Percentiles rank a stretch among this genome's conserved stretches.
These are phyloP conservation scores for Lacerta viridis DNA, from an alignment of 2,797 vertebrate species.

Conservation along the genomic window DNA sequence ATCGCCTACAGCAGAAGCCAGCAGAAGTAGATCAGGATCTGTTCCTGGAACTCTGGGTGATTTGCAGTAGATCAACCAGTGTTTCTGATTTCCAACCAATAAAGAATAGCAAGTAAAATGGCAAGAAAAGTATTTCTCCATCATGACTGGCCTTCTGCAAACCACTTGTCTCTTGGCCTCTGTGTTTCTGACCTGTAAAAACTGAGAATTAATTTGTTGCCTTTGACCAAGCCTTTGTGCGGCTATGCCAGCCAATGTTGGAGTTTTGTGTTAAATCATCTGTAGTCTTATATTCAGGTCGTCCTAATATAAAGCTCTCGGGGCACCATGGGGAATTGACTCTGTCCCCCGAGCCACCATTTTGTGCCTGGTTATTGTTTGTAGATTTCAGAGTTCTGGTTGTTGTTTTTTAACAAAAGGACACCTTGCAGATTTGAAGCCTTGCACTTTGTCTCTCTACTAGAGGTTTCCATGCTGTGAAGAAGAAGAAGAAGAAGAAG, in stretches of 20 bases:
- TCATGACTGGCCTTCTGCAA: not conserved
- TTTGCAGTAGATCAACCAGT: no score
- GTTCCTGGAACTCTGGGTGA: not conserved
- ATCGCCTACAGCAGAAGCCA: not conserved
- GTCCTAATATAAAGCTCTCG: no score
- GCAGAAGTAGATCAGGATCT: not conserved
- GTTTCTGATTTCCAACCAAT: not conserved
- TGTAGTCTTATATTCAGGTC: no score
- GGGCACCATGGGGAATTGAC: not conserved
- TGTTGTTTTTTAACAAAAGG: no score
- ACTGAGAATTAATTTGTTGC: no score
- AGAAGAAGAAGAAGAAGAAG: no score
- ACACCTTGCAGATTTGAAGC: no score
- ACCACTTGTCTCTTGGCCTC: not conserved
- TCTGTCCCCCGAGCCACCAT: not conserved
- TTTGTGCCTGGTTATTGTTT: not conserved
- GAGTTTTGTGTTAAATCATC: not conserved
- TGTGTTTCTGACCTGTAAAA: not conserved
- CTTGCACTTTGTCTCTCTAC: conserved; percentile 30
- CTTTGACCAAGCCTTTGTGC: not conserved
- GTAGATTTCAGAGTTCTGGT: not conserved
- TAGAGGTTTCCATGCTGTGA: not conserved
- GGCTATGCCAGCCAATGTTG: not conserved
- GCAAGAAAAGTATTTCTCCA: not conserved
- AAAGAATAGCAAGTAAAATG: not conserved